Conservation (phyloP, 2,113 vertebrate species). For the Maccullochella peelii region DNA sequence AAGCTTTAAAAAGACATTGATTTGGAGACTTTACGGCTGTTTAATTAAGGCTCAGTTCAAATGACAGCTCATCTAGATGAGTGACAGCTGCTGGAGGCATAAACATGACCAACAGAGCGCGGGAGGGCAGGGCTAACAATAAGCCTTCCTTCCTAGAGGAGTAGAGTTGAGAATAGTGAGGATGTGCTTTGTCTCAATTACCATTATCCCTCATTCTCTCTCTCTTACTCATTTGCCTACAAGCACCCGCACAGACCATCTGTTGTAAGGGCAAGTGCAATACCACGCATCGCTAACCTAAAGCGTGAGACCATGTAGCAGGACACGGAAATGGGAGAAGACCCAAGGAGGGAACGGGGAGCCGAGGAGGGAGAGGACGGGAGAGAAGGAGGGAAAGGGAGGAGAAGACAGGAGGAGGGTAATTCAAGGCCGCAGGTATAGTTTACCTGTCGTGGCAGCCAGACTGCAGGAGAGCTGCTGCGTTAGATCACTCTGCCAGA, state of each 20-base stretch:
- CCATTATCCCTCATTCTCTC: neutral
- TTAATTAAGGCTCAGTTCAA: neutral
- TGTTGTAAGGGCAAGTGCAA: slow-evolving; percentile 45
- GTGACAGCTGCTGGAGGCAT: slow-evolving; percentile 16
- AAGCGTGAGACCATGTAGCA: slow-evolving; percentile 54
- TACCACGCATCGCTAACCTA: slow-evolving; percentile 42
- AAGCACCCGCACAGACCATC: slow-evolving; percentile 4
- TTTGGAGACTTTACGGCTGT: neutral
- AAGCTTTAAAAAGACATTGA: neutral
- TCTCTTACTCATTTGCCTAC: slow-evolving; percentile 19
- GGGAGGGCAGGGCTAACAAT: neutral
- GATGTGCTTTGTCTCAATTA: slow-evolving; percentile 28
- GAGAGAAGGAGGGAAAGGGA: slow-evolving; percentile 14
- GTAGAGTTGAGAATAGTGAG: slow-evolving; percentile 3
- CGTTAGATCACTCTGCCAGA: slow-evolving; percentile 73
- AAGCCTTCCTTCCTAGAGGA: neutral
- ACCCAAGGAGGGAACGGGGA: slow-evolving; percentile 3
- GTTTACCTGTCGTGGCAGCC: slow-evolving; percentile 74
- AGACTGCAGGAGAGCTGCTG: slow-evolving; percentile 69
- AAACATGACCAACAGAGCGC: neutral
- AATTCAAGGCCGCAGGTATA: slow-evolving; percentile 75
- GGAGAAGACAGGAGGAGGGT: slow-evolving; percentile 43
- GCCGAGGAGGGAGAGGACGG: neutral
- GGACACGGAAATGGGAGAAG: slow-evolving; percentile 33
- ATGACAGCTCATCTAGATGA: neutral